Base-by-base conservation (phyloP, 2,888 invertebrate genomes). In the Frankliniella intonsa region DNA sequence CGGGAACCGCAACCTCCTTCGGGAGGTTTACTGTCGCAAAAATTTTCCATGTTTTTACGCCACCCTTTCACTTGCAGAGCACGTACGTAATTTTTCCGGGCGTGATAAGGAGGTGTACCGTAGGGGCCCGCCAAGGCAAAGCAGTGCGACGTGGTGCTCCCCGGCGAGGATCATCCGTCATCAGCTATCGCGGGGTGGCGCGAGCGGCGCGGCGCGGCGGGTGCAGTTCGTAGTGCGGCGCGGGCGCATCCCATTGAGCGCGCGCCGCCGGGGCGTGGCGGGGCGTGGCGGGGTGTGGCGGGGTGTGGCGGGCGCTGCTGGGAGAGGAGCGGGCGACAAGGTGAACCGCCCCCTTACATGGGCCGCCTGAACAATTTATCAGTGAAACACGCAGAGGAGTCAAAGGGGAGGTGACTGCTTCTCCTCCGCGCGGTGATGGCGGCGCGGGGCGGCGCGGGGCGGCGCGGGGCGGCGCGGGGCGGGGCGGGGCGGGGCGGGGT, bases 291-390 rank as follows among this genome's bases (percentile, higher is more conserved):
- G 55, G 14, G 55, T 14, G 55, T 8, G 69, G 22, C 69, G 55
- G 19, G 22, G 69, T 1, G 69, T 3, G 65, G 19, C 65, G 65
- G 65, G n/a, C n/a, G 17, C 69, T 12, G 25, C 25, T 62, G 62
- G 62, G 69, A 25, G 69, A 76, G 22, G n/a, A 69, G 69, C 69
- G 69, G 22, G 22, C 22, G 69, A 25, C 69, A 76, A 76, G 69
- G 69, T 76, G 69, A 76, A 76, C 69, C 69, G 69, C 69, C 22
- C 69, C 69, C 69, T 25, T 76, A 76, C 69, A 76, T 76, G 69
- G 69, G 12, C 69, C 25, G 22, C 11, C 1, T 22, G 69, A 76
- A 76, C 69, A 22, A 76, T 76, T 76, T 76, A 76, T 76, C 69
- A 76, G 69, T 76, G 69, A 76, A 76, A 76, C 69, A 76, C 69